Conservation (phyloP, 2,113 vertebrate species). For the Gymnorhina tibicen region DNA sequence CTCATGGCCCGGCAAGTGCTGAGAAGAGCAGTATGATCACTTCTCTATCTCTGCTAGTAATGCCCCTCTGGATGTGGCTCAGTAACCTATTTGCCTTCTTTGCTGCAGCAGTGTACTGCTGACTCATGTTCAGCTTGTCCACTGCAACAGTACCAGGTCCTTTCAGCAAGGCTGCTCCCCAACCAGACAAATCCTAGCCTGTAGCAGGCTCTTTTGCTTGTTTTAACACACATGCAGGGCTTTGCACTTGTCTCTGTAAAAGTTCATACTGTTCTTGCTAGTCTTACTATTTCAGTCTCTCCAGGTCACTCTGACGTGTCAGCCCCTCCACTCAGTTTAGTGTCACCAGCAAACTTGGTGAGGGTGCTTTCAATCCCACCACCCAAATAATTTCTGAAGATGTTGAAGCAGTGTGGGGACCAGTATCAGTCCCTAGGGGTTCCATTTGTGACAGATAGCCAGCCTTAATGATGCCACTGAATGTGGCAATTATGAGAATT, state of each 20-base stretch:
- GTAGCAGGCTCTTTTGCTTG: background rate
- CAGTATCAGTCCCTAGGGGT: background rate
- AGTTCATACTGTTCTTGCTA: background rate
- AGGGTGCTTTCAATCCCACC: background rate
- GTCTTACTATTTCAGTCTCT: background rate
- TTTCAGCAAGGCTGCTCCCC: background rate
- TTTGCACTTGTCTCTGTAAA: background rate
- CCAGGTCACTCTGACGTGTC: background rate
- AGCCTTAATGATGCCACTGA: background rate
- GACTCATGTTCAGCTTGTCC: background rate
- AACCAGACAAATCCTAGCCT: background rate
- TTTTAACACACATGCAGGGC: background rate
- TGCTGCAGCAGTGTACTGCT: background rate
- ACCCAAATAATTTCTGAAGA: background rate
- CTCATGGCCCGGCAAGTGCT: fast-evolving
- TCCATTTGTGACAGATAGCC: background rate
- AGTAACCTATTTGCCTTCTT: background rate
- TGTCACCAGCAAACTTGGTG: background rate
- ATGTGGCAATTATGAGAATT: background rate
- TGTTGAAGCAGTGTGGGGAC: background rate
- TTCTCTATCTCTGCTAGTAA: background rate
- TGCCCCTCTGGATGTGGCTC: background rate
- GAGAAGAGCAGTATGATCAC: background rate
- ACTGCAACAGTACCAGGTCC: background rate
- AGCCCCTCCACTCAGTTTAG: background rate